Conservation (phyloP, 2,113 vertebrate genomes). For the Orycteropus afer region DNA sequence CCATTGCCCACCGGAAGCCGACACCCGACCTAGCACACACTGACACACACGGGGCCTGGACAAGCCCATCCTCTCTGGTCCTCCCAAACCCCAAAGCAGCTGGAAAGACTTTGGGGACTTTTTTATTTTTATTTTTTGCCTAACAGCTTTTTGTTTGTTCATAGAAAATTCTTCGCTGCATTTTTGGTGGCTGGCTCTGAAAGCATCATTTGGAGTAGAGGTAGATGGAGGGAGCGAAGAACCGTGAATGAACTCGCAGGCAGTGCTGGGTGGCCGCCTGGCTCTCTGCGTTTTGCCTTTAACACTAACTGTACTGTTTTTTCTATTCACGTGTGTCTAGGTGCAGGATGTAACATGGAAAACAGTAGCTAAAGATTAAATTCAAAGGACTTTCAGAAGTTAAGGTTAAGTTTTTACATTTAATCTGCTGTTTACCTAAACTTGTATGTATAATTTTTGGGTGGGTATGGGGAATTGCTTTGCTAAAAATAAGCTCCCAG, state of each 20-base stretch:
- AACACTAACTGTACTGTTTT: slow-evolving; percentile 98
- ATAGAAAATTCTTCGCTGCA: slow-evolving; percentile 86
- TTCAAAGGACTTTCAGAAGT: slow-evolving; percentile 89
- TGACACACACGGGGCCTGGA: slow-evolving; percentile 79
- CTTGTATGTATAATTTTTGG: slow-evolving; percentile 84
- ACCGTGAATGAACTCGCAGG: slow-evolving; percentile 86
- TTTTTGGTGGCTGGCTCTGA: slow-evolving; percentile 87
- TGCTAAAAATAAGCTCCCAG: slow-evolving; percentile 84
- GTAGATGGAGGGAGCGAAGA: slow-evolving; percentile 76
- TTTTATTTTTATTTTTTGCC: slow-evolving; percentile 89
- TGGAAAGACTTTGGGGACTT: slow-evolving; percentile 84
- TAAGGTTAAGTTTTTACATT: slow-evolving; percentile 90
- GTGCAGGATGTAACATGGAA: slow-evolving; percentile 94
- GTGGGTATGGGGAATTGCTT: slow-evolving; percentile 83
- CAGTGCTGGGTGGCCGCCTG: slow-evolving; percentile 88
- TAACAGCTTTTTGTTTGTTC: slow-evolving; percentile 93
- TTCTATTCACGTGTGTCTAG: slow-evolving; percentile 97
- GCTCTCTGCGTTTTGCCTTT: slow-evolving; percentile 97
- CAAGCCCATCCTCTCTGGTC: slow-evolving; percentile 75
- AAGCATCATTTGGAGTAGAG: slow-evolving; percentile 79
- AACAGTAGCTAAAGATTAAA: slow-evolving; percentile 94
- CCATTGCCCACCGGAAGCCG: slow-evolving; percentile 81
- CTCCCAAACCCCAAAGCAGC: slow-evolving; percentile 80
- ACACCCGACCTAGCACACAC: slow-evolving; percentile 77
- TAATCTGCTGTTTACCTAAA: slow-evolving; percentile 93